These are phyloP conservation scores for Pterocles orientalis DNA, from an alignment of 2,113 vertebrate genomes.

Conservation along the genomic window DNA sequence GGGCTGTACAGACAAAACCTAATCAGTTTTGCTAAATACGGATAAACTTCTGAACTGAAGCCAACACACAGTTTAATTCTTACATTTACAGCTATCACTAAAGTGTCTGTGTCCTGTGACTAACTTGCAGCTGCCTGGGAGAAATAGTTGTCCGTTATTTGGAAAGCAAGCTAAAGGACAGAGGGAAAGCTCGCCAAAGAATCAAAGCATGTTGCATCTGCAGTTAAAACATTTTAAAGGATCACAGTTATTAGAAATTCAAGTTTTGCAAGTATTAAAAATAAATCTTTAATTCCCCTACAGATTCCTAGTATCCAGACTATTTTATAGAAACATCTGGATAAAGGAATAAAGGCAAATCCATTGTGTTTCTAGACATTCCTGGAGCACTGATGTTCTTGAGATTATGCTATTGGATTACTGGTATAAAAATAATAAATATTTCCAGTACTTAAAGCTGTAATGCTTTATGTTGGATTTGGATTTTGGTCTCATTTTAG, in stretches of 20 bases:
- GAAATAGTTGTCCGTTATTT: background rate
- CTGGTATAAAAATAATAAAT: slow-evolving; percentile 81
- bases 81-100: background rate
- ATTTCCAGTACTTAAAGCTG: slow-evolving; percentile 80
- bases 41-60: background rate
- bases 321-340: slow-evolving; percentile 79
- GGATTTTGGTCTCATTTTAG: slow-evolving; percentile 81
- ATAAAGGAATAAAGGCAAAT: slow-evolving; percentile 77
- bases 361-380: slow-evolving; percentile 74
- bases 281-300: slow-evolving; percentile 78
- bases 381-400: slow-evolving; percentile 75
- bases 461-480: slow-evolving; percentile 81
- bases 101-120: background rate
- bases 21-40: slow-evolving; percentile 27
- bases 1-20: background rate
- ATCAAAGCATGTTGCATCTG: slow-evolving; percentile 40
- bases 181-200: slow-evolving; percentile 37
- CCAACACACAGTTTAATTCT: background rate
- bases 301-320: slow-evolving; percentile 70
- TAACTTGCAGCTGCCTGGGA: background rate
- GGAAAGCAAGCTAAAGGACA: slow-evolving; percentile 7
- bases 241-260: slow-evolving; percentile 73
- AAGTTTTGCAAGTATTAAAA: slow-evolving; percentile 79
- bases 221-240: slow-evolving; percentile 72
- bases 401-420: slow-evolving; percentile 82